Evolutionary conservation across 2,888 invertebrate genomes (phyloP), one percentile per base, ranked within the genome.

Genomic region (Hyalella azteca): DNA sequence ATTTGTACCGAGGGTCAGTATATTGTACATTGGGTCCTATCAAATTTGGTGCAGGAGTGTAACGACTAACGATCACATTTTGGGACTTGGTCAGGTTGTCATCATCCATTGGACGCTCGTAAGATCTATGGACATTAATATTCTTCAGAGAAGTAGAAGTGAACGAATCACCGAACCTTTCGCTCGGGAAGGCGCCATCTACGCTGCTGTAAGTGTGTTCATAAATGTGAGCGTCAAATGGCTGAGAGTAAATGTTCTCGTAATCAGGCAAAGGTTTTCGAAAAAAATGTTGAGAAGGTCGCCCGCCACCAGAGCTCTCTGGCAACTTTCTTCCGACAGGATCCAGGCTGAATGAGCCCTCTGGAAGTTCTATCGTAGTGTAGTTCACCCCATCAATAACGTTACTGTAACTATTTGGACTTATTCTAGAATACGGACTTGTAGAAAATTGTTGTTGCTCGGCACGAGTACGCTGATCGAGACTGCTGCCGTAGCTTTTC

Each of bases 31-130:
- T 29, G 29, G 22, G 22, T 19, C 54, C 5, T 5, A 26, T 29
- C 22, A 54, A 54, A 54, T 66, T 39, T 29, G 66, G 66, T 11
- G 39, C 66, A 29, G 66, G 66, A 7, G 66, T 66, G 36, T 66
- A 66, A n/a, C 66, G 32, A 36, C 66, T 15, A 5, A 66, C 66
- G 4, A 66, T 66, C 19, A 36, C 39, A 66, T 66, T 39, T 36
- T 66, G 66, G 32, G 66, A 66, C 36, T 66, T 66, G 13, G 66
- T 66, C 9, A 66, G 39, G 66, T 36, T 66, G 32, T 11, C 3
- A 29, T 36, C 36, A 36, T 32, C 66, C 5, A n/a, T 1, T 36
- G 22, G 19, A 45, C 11, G 45, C n/a, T 39, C 66, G 36, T 36
- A 36, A 7, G 66, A 36, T 36, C 36, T 66, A 7, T n/a, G 36